Base-by-base conservation (phyloP, 1,140 invertebrate species). In the Dendrolimus kikuchii region DNA sequence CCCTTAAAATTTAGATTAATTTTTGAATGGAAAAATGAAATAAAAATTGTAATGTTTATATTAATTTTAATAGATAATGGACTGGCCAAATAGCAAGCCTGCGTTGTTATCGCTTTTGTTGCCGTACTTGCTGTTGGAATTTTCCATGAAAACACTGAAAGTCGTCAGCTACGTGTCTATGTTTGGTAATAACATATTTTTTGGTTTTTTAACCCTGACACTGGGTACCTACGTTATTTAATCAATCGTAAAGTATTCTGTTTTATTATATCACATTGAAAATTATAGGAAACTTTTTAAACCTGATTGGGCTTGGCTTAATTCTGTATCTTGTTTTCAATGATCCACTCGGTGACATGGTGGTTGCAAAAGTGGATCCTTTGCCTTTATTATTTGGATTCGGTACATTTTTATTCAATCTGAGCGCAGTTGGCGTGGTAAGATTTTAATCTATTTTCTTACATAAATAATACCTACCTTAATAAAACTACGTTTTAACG, bases 131-230 rank as follows among this genome's bases (percentile, higher is more conserved):
- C 39, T 81, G 5, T 49, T 81, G 40, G 65, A 77, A 58, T 67
- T 66, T 46, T 72, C 66, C 49, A 78, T 81, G 74, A 74, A 72
- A 39, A 64, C 63, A 6, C 61, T 81, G 38, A 69, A 68, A 49
- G 66, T 75, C 39, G 64, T 81, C 48, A 75, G 71, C 54, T 77
- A 78, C 38, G 63, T 81, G 37, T 73, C 74, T 9, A 59, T 78
- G 66, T 38, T 64, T n/a, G 77, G 77, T 81, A 59, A 23, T 3
- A 23, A 23, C 23, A 23, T 23, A 23, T 23, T 23, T 23, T 23
- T 23, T 23, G 1, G 23, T 23, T 5, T 51, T 48, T 53, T 40
- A n/a, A 38, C 6, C 40, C 7, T 40, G 10, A 39, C 45, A 4
- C 49, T 23, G 23, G 23, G 3, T 23, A 23, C 3, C 23, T 23